These are phyloP conservation scores for Lophotis ruficrista DNA, from an alignment of 2,113 vertebrate species.

Conservation along the genomic window DNA sequence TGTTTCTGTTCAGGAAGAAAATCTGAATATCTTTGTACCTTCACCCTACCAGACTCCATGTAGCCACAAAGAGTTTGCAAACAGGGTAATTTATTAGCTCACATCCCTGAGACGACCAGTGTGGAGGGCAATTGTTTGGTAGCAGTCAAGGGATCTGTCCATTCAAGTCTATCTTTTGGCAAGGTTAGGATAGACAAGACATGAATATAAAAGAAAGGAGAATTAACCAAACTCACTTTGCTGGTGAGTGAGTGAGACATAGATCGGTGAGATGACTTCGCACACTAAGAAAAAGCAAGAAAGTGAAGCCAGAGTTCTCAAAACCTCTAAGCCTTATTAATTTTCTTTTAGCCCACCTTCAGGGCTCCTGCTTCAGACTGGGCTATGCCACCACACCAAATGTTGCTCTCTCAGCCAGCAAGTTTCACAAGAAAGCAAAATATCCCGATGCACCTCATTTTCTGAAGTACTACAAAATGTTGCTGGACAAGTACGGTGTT, in stretches of 20 bases:
- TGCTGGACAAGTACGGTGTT: not conserved
- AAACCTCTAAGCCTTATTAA: not conserved
- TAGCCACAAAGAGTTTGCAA: not conserved
- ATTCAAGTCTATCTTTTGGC: not conserved
- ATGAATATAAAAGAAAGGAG: not conserved
- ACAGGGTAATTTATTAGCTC: not conserved
- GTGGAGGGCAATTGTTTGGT: accelerated
- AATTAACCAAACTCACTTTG: not conserved
- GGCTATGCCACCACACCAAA: not conserved
- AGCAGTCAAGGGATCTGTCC: not conserved
- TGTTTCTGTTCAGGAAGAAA: not conserved
- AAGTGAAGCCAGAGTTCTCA: not conserved
- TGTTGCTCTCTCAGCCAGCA: not conserved
- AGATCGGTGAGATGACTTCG: not conserved
- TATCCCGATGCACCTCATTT: not conserved
- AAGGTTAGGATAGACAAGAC: not conserved
- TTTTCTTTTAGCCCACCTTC: not conserved
- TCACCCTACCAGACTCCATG: not conserved
- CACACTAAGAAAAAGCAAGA: not conserved
- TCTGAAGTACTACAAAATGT: not conserved
- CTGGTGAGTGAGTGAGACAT: not conserved
- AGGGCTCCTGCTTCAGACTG: not conserved
- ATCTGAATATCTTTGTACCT: not conserved
- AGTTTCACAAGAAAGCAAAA: not conserved
- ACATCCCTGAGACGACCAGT: not conserved